Evolutionary conservation across 1,140 invertebrate genomes (phyloP), one percentile per base, ranked within the genome.

Genomic region (Luehdorfia chinensis): DNA sequence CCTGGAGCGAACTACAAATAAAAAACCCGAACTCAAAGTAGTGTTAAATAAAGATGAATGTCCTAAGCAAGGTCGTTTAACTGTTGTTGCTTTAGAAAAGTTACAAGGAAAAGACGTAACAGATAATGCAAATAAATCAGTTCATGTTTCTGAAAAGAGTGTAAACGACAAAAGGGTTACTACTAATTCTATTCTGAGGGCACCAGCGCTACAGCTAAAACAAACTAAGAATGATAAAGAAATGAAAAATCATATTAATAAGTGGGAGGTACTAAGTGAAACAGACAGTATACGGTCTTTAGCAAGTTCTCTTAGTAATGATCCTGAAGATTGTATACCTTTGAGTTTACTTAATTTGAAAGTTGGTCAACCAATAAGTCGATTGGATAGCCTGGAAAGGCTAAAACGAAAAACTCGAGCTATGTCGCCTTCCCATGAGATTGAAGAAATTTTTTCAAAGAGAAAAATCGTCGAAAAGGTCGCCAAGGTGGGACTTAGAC

Each of bases 211-310:
- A 30, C 74, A 77, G 54, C 50, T 80, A 30, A 87, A 78, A 65
- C 84, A 68, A 57, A 87, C 55, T 61, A 62, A 87, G 66, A 55
- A 47, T 32, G 81, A 87, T 16, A 81, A 83, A 55, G 76, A 83
- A 43, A 16, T 75, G 6, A 83, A 77, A 53, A 83, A 76, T 54
- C 79, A 85, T 44, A 55, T 88, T 2, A 83, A 85, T 50, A 88
- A 87, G 71, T 89, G 88, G 87, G 89, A 90, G 70, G 78, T 87
- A 2, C 68, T 89, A 12, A 90, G 89, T 66, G 89, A 90, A 58
- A 88, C 87, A 28, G 89, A 90, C 48, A 90, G 89, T 61, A 79
- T 90, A 48, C 89, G 88, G 0, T 88, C 87, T 34, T 56, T 87
- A 47, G 67, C 79, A 12, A 85, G 84, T 47, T 83, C 84, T 16